A percentile compares a stretch with the other conserved stretches of the same genome.
phyloP scores from a whole-genome alignment of 2,113 vertebrate species.

The Nanorana parkeri region DNA sequence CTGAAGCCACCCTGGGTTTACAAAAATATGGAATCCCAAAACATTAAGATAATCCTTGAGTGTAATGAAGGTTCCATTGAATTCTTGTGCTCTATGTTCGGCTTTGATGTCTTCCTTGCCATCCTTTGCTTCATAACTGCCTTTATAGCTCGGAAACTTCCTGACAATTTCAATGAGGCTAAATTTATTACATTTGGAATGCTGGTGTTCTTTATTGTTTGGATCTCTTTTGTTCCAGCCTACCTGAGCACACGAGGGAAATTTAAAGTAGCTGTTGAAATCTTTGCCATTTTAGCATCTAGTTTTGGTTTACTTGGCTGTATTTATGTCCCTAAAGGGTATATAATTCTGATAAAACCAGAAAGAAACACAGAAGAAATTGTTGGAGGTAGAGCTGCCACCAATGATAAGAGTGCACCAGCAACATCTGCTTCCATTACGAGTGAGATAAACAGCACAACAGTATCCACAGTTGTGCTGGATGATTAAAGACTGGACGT shows the following conservation, averaged over 20 bases:
- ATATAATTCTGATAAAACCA: slow-evolving; percentile 82
- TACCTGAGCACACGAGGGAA: slow-evolving; percentile 87
- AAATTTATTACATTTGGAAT: slow-evolving; percentile 84
- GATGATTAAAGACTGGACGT: slow-evolving; percentile 61
- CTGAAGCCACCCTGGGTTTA: slow-evolving; percentile 72
- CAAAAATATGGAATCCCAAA: slow-evolving; percentile 83
- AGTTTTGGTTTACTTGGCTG: slow-evolving; percentile 84
- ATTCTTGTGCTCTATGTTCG: slow-evolving; percentile 82
- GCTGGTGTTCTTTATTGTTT: slow-evolving; percentile 87
- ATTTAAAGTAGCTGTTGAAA: slow-evolving; percentile 88
- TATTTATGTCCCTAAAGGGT: slow-evolving; percentile 84
- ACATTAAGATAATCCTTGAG: slow-evolving; percentile 83
- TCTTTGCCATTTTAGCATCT: slow-evolving; percentile 86
- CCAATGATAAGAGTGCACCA: slow-evolving; percentile 66
- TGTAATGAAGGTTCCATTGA: slow-evolving; percentile 79
- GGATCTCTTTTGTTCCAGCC: slow-evolving; percentile 87
- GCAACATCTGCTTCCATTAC: slow-evolving; percentile 76
- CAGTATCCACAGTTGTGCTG: slow-evolving; percentile 67
- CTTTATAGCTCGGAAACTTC: slow-evolving; percentile 78
- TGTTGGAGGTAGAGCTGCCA: slow-evolving; percentile 69
- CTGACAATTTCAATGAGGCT: slow-evolving; percentile 82
- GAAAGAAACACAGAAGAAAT: slow-evolving; percentile 79
- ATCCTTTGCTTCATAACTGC: slow-evolving; percentile 79
- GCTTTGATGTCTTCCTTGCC: slow-evolving; percentile 79
- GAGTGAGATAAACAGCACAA: slow-evolving; percentile 69